Conservation (phyloP, 92 coral and sea anemone species). For the Epizoanthus stellaris region DNA sequence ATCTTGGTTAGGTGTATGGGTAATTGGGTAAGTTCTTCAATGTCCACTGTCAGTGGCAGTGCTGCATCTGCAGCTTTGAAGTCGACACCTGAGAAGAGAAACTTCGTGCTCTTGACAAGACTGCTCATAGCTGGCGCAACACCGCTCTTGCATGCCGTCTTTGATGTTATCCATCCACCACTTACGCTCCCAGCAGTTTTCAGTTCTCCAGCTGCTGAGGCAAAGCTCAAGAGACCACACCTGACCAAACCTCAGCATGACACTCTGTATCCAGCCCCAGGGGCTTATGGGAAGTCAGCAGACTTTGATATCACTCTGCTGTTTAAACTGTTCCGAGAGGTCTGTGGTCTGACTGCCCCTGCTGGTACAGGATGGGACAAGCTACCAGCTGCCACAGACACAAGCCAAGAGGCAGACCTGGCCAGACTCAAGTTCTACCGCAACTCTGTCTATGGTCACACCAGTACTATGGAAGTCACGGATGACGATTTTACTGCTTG, state of each 20-base stretch:
- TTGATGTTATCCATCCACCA: conserved; percentile 47
- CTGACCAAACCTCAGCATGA: conserved; percentile 30
- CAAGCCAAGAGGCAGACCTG: background rate
- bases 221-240: no score
- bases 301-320: conserved; percentile 56
- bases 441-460: conserved; percentile 59
- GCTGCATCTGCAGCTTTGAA: conserved; percentile 16
- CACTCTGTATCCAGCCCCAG: conserved; percentile 52
- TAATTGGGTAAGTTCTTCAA: no score
- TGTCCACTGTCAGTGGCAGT: no score
- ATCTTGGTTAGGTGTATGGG: no score
- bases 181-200: conserved; percentile 33
- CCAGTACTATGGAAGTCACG: conserved; percentile 39
- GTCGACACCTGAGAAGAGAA: conserved; percentile 30
- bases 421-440: no score
- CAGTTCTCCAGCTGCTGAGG: background rate
- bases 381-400: conserved; percentile 37
- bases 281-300: conserved; percentile 38
- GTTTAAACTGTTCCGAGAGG: conserved; percentile 19
- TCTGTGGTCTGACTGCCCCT: conserved; percentile 39
- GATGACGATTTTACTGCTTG: background rate
- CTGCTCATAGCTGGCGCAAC: conserved; percentile 53
- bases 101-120: conserved; percentile 53
- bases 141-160: conserved; percentile 43
- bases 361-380: no score